A percentile compares a stretch with the other conserved stretches of the same genome.
Evolutionary conservation across 2,888 invertebrate species (phyloP).

Genomic region (Villa cingulata): DNA sequence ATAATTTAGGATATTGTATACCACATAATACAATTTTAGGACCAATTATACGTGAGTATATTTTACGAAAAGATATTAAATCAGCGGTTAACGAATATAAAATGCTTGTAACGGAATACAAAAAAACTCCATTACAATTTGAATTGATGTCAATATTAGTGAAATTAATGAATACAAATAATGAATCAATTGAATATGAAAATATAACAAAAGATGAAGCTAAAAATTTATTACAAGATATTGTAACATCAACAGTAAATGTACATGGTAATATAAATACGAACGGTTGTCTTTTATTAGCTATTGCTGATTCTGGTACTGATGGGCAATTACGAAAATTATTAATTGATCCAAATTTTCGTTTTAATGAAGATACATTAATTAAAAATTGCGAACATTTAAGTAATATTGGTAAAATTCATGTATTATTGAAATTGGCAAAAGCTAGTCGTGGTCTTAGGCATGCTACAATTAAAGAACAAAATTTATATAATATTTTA

Average conservation of each 20-base stretch:
- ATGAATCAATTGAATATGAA: conserved; percentile 17
- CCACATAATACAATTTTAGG: conserved; percentile 45
- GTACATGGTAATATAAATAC: conserved; percentile 36
- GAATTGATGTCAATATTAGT: conserved; percentile 41
- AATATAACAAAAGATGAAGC: conserved; percentile 22
- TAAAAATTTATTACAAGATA: conserved; percentile 29
- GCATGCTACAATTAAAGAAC: conserved; percentile 25
- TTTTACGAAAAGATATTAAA: conserved; percentile 39
- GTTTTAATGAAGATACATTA: conserved; percentile 40
- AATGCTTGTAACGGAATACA: conserved; percentile 38
- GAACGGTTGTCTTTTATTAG: conserved; percentile 34
- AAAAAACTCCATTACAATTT: conserved; percentile 50
- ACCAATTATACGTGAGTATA: conserved; percentile 45
- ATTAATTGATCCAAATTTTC: conserved; percentile 40
- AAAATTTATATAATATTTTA: conserved; percentile 29
- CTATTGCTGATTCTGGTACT: conserved; percentile 38
- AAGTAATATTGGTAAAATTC: conserved; percentile 25
- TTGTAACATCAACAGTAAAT: conserved; percentile 27
- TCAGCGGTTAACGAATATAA: conserved; percentile 43
- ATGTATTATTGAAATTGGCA: conserved; percentile 27
- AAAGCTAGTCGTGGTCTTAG: conserved; percentile 27
- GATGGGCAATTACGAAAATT: conserved; percentile 36
- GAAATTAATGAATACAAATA: conserved; percentile 23
- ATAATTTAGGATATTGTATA: conserved; percentile 41
- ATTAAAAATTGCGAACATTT: conserved; percentile 40